A percentile compares a stretch with the other conserved stretches of the same genome.
These are phyloP conservation scores for Drosophila mojavensis DNA, from an alignment of 1,140 invertebrate species.

Conservation along the genomic window DNA sequence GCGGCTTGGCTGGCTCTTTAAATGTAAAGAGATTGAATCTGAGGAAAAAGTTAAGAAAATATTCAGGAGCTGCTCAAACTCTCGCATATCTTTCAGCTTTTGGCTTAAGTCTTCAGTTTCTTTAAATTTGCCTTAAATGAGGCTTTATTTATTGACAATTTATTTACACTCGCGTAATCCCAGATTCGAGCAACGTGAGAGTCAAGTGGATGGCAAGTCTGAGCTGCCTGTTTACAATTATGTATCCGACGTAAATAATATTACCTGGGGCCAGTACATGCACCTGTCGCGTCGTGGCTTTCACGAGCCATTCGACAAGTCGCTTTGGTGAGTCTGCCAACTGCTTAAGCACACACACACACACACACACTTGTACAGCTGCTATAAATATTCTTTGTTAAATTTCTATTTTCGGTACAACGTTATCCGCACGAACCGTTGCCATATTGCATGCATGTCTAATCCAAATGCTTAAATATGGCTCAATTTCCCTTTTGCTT, in stretches of 20 bases:
- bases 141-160: no score
- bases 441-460: constrained; percentile 65
- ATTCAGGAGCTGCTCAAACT: no score
- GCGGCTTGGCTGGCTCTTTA: not conserved
- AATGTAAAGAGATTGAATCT: not conserved
- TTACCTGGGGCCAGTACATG: constrained; percentile 85
- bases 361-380: constrained; percentile 3
- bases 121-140: not conserved
- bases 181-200: constrained; percentile 57
- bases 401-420: constrained; percentile 38
- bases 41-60: not conserved
- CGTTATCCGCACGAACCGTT: constrained; percentile 33
- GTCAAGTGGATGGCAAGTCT: constrained; percentile 47
- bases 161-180: not conserved
- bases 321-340: constrained; percentile 69
- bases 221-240: constrained; percentile 85
- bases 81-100: no score
- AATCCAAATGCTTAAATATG: constrained; percentile 80
- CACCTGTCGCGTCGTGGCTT: constrained; percentile 81
- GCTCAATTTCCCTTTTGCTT: constrained; percentile 42
- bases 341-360: constrained; percentile 5
- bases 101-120: not conserved
- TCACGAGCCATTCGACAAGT: constrained; percentile 83
- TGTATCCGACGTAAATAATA: constrained; percentile 80
- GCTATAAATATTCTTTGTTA: constrained; percentile 59